A percentile compares a stretch with the other conserved stretches of the same genome.
phyloP scores from a whole-genome alignment of 2,113 vertebrate genomes.

The Neodon shergylaensis region DNA sequence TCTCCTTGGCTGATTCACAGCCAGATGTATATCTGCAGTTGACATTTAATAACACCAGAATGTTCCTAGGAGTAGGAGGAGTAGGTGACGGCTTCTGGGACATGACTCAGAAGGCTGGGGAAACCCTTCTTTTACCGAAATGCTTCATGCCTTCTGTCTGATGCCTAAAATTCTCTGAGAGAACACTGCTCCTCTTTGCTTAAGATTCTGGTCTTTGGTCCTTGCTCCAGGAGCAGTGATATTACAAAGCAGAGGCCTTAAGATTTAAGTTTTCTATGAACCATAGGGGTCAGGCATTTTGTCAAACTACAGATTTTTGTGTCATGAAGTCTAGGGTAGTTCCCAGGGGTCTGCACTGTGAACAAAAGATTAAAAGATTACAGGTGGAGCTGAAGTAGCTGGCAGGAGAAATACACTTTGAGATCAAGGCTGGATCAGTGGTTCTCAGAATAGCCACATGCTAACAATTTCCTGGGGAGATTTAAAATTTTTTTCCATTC shows the following conservation, averaged over 20 bases:
- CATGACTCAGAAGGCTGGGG: conserved; percentile 76
- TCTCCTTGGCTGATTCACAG: conserved; percentile 72
- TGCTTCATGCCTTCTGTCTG: conserved; percentile 63
- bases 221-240: background rate
- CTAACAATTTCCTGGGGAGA: background rate
- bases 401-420: background rate
- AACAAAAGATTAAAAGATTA: background rate
- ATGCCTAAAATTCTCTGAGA: conserved; percentile 68
- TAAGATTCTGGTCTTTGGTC: conserved; percentile 56
- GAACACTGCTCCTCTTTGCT: conserved; percentile 7
- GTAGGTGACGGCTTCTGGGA: conserved; percentile 76
- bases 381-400: background rate
- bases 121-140: conserved; percentile 75
- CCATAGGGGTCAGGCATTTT: background rate
- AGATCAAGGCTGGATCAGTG: background rate
- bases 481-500: background rate
- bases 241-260: conserved; percentile 15
- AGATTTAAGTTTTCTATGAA: background rate
- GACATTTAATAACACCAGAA: conserved; percentile 79
- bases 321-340: background rate
- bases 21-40: conserved; percentile 75
- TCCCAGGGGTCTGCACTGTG: background rate
- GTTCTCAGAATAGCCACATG: conserved; percentile 20
- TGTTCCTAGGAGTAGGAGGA: conserved; percentile 78
- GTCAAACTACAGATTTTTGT: background rate